Base-by-base conservation (phyloP, 2,888 invertebrate genomes). In the Thyatira batis region DNA sequence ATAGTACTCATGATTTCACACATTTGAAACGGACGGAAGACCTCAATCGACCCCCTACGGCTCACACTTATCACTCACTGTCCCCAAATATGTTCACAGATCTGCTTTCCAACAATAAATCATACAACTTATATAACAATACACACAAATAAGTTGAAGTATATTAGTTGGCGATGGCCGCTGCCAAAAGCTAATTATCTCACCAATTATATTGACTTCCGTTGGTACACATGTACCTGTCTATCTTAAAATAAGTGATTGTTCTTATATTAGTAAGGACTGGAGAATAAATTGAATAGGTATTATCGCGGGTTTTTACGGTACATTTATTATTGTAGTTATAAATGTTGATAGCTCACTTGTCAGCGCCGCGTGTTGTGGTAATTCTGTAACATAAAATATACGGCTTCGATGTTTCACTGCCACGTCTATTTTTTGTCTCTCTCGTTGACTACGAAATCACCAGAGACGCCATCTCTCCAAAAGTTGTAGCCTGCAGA, bases 131-230 rank as follows among this genome's bases (percentile, higher is more conserved):
- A 49, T 20, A 44, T 54, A 58, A 59, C 63, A 55, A 64, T 55
- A 57, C 30, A 52, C 39, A 25, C 27, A 23, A 52, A 51, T 45
- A 51, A 50, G n/a, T 20, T 30, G 11, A n/a, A 48, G 21, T 10
- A 49, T 20, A 48, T 44, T 27, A 17, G 50, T 25, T n/a, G 17
- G 9, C n/a, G 39, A 45, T 33, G 49, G 54, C 56, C 56, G 59
- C 60, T 60, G 67, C 61, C 64, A 66, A 64, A 68, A 63, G 33
- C 61, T 65, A 72, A 78, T 78, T 75, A 73, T 62, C 51, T 58
- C 53, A 53, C 57, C 69, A 76, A 78, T 78, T 71, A 78, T 56
- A 30, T 57, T 44, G 50, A 68, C 76, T 71, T 77, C 76, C 76
- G 77, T 60, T 64, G 39, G 17, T 39, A 39, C 39, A 39, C 2